A percentile compares a stretch with the other conserved stretches of the same genome.
phyloP scores from a whole-genome alignment of 2,797 vertebrate genomes.

The Propithecus perrieri region DNA sequence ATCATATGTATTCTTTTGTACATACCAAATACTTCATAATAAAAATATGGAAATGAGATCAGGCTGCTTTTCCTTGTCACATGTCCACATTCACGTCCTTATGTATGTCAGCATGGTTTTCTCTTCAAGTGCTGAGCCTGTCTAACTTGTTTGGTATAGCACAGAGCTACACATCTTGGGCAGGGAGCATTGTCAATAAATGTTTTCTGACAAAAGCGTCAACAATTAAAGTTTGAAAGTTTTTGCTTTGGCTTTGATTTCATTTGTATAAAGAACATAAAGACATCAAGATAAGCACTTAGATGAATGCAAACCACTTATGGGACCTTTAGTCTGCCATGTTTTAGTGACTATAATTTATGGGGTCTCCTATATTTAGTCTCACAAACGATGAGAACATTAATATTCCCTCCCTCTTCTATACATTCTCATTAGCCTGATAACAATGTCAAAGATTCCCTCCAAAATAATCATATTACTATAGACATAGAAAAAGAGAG shows the following conservation, averaged over 20 bases:
- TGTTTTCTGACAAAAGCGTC: neutral
- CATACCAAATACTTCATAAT: neutral
- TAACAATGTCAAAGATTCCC: neutral
- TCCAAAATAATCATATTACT: neutral
- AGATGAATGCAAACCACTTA: neutral
- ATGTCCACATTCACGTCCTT: neutral
- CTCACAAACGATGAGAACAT: neutral
- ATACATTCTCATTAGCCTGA: neutral
- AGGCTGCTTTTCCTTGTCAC: neutral
- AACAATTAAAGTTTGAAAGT: neutral
- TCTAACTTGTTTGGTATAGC: neutral
- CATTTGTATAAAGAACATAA: constrained; percentile 20
- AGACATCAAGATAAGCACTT: neutral
- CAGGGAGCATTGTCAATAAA: neutral
- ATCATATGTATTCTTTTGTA: neutral
- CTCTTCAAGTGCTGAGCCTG: neutral
- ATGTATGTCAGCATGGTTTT: neutral
- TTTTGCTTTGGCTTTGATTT: constrained; percentile 33
- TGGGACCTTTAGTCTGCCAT: neutral
- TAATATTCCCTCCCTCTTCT: neutral
- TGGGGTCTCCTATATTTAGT: neutral
- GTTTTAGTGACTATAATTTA: neutral
- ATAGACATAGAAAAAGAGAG: neutral
- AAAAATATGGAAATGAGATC: neutral
- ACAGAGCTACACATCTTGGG: neutral